Percentiles rank a stretch among this genome's conserved stretches.
These are phyloP conservation scores for Toxotes lorentzi DNA, from an alignment of 2,797 vertebrate species.

Conservation along the genomic window DNA sequence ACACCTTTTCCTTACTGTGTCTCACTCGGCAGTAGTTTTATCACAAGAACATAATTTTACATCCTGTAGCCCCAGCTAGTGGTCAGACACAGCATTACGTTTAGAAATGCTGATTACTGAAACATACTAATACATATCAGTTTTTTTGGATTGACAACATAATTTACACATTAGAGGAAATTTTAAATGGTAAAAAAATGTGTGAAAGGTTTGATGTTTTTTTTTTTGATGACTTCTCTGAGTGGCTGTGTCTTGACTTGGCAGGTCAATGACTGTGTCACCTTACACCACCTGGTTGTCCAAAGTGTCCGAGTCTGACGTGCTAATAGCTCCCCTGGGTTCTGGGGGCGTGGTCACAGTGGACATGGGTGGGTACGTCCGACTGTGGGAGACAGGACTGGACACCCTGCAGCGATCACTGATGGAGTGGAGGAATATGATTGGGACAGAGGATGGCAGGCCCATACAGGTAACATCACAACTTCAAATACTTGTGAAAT, in stretches of 20 bases:
- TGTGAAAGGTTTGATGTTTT: neutral
- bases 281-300: conserved; percentile 95
- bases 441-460: conserved; percentile 91
- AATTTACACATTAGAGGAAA: neutral
- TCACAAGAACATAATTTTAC: neutral
- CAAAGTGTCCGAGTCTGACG: conserved; percentile 91
- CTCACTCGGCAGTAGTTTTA: neutral
- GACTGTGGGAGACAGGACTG: conserved; percentile 96
- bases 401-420: conserved; percentile 92
- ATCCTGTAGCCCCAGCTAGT: conserved; percentile 18
- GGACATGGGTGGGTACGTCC: conserved; percentile 92
- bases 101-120: neutral
- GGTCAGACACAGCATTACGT: conserved; percentile 22
- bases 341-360: conserved; percentile 90
- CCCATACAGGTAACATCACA: conserved; percentile 89
- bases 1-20: neutral
- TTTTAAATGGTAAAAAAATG: neutral
- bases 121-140: no score
- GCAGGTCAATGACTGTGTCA: conserved; percentile 88
- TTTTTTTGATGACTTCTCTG: neutral
- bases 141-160: neutral
- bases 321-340: conserved; percentile 88
- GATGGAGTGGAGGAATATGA: conserved; percentile 97
- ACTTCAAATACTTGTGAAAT: neutral
- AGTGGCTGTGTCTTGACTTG: neutral